phyloP scores from a whole-genome alignment of 2,113 vertebrate genomes.

The Cavia aperea region DNA sequence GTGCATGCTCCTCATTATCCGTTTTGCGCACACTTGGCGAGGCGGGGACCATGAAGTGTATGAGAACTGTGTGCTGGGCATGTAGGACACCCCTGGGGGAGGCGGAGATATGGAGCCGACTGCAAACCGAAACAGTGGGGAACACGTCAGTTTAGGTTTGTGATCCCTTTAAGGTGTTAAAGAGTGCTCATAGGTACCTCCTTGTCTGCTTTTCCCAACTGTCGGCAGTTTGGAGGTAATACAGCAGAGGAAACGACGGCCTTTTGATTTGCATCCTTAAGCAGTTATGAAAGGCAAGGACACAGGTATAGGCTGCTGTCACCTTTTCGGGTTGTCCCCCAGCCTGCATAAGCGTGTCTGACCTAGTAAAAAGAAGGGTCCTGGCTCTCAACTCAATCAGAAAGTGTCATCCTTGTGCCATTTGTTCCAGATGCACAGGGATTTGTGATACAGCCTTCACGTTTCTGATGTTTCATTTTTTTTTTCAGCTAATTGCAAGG shows the following conservation, averaged over 20 bases:
- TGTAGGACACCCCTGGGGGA: neutral
- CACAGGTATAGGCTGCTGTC: neutral
- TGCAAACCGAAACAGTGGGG: neutral
- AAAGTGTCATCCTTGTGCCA: conserved; percentile 7
- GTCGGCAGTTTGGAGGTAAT: conserved; percentile 6
- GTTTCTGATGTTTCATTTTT: conserved; percentile 9
- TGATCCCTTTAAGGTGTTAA: neutral
- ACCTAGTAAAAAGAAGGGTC: neutral
- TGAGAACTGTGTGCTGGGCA: neutral
- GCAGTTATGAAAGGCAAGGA: conserved; percentile 8
- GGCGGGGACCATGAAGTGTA: no score
- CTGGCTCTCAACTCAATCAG: neutral
- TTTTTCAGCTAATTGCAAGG: neutral
- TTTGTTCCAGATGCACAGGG: conserved; percentile 6
- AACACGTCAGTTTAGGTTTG: neutral
- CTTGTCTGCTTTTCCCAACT: conserved; percentile 37
- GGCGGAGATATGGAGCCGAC: neutral
- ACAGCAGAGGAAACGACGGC: neutral
- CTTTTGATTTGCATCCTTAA: conserved; percentile 27
- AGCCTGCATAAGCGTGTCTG: neutral
- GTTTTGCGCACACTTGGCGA: neutral
- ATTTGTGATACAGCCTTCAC: neutral
- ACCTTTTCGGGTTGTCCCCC: neutral
- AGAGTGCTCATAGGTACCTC: neutral
- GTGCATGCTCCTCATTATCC: neutral